Conservation (phyloP, 2,888 invertebrate species). For the Sinhomidia bicolor region DNA sequence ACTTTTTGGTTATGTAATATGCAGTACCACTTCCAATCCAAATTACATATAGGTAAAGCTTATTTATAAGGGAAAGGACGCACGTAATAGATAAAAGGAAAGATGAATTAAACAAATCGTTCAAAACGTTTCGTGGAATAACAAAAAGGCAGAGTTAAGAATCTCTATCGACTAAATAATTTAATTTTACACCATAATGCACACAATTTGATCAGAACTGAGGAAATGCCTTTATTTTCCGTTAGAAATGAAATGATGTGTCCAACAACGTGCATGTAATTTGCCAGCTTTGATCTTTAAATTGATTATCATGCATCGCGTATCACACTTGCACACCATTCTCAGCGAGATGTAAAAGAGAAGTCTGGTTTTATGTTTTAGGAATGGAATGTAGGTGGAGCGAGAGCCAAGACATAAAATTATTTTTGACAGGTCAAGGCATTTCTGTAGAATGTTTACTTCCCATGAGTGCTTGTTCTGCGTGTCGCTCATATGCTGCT, state of each 20-base stretch:
- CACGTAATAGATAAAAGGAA: not conserved
- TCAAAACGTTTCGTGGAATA: too few relatives aligned
- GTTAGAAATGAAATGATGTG: too few relatives aligned
- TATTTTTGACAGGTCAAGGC: constrained; percentile 39
- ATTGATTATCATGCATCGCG: not conserved
- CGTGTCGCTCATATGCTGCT: not conserved
- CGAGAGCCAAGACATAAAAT: constrained; percentile 35
- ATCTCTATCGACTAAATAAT: too few relatives aligned
- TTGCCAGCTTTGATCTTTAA: not conserved
- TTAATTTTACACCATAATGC: too few relatives aligned
- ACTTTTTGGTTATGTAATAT: not conserved
- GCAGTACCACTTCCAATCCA: not conserved
- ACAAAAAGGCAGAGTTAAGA: too few relatives aligned
- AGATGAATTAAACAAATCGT: too few relatives aligned
- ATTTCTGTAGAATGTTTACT: not conserved
- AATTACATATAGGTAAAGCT: not conserved
- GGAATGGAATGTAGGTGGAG: constrained; percentile 20
- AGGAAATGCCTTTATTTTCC: too few relatives aligned
- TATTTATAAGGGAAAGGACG: not conserved
- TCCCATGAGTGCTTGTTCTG: not conserved
- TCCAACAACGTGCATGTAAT: not conserved
- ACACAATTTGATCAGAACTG: too few relatives aligned
- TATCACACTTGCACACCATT: not conserved
- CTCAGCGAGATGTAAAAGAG: not conserved
- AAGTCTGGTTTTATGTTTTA: not conserved